Conservation (phyloP, 2,797 vertebrate genomes). For the Phoxinus dragarum region DNA sequence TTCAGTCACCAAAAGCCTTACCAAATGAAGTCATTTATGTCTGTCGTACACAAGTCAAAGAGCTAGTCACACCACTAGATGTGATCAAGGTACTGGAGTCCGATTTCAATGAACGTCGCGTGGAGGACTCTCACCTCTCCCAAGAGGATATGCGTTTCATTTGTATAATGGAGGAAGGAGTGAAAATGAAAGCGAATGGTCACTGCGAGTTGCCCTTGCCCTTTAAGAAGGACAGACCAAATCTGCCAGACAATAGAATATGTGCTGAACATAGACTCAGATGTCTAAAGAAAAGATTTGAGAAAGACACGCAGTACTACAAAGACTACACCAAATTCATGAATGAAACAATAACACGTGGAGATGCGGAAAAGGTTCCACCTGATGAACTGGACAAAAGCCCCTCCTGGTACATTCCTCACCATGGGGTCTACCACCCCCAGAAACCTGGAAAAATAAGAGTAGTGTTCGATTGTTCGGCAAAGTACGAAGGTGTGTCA, state of each 20-base stretch:
- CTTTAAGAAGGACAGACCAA: not conserved
- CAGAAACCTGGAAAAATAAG: constrained; percentile 7
- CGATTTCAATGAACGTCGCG: not conserved
- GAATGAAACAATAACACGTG: not conserved
- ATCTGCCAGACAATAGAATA: not conserved
- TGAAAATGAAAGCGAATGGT: not conserved
- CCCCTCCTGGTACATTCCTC: not conserved
- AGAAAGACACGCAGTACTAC: not conserved
- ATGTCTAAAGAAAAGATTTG: constrained; percentile 11
- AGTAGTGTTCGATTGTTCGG: not conserved
- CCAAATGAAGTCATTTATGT: not conserved
- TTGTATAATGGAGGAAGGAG: not conserved
- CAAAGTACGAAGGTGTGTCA: not conserved
- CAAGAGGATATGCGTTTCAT: not conserved
- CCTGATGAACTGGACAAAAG: not conserved
- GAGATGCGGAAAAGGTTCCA: not conserved
- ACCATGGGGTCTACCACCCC: constrained; percentile 6
- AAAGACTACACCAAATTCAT: not conserved
- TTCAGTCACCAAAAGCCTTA: not conserved
- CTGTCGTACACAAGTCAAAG: not conserved
- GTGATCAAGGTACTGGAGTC: not conserved
- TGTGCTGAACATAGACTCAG: not conserved
- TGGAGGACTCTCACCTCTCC: not conserved
- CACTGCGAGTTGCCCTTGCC: not conserved
- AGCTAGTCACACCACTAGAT: not conserved